phyloP scores from a whole-genome alignment of 2,797 vertebrate genomes.

The Cossypha dichroa region DNA sequence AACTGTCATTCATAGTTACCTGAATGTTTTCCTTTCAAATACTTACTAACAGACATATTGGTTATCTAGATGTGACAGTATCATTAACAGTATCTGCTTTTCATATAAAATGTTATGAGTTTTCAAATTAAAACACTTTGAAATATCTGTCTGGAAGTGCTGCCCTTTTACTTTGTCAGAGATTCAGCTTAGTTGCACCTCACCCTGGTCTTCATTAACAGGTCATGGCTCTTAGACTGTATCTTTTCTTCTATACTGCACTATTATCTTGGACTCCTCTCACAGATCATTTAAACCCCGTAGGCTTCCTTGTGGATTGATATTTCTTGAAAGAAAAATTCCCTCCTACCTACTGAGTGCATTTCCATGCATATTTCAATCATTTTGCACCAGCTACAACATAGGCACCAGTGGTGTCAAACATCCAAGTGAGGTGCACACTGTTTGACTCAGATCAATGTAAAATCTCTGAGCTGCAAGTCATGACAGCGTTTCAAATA shows the following conservation, averaged over 20 bases:
- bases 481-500: neutral
- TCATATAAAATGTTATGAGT: neutral
- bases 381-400: neutral
- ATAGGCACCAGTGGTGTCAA: neutral
- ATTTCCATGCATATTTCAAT: slow-evolving; percentile 12
- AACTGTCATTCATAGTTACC: neutral
- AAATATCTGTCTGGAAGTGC: neutral
- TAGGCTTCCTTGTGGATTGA: neutral
- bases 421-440: neutral
- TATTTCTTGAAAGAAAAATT: neutral
- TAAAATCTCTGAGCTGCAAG: neutral
- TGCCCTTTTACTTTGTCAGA: neutral
- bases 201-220: neutral
- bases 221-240: neutral
- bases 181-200: neutral
- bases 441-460: neutral
- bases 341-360: neutral
- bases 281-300: neutral
- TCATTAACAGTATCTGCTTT: neutral
- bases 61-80: neutral
- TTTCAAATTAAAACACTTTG: neutral
- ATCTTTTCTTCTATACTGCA: neutral
- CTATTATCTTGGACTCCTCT: neutral
- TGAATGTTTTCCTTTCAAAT: neutral
- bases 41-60: neutral